phyloP scores from a whole-genome alignment of 2,888 invertebrate species.

The Drosophila kambysellisi region DNA sequence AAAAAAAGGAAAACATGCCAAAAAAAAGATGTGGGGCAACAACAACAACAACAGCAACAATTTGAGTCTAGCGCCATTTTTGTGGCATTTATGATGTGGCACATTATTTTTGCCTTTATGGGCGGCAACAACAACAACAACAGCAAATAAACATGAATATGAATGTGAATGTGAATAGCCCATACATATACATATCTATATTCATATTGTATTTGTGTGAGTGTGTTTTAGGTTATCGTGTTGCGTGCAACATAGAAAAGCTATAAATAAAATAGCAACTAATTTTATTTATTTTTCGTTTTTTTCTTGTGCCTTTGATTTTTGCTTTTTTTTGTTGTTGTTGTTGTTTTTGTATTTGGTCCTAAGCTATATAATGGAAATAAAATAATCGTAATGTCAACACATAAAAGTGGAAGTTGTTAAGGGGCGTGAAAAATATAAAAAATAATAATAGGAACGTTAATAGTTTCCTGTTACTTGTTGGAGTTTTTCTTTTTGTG shows the following conservation, averaged over 20 bases:
- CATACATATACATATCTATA: conserved; percentile 8
- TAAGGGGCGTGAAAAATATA: conserved; percentile 11
- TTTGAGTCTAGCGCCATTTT: conserved; percentile 66
- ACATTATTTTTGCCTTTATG: conserved; percentile 75
- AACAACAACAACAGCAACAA: conserved; percentile 34
- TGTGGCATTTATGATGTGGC: conserved; percentile 79
- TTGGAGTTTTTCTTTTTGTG: neutral
- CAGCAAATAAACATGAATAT: conserved; percentile 44
- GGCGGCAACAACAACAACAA: conserved; percentile 19
- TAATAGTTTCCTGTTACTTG: neutral
- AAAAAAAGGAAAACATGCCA: conserved; percentile 13
- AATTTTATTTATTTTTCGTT: conserved; percentile 78
- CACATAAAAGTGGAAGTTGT: conserved; percentile 43
- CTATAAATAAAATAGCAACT: conserved; percentile 81
- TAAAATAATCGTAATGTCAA: conserved; percentile 70
- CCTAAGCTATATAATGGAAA: conserved; percentile 44
- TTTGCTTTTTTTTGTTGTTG: neutral
- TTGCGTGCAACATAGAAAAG: conserved; percentile 46
- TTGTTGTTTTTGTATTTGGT: neutral
- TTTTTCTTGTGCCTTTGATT: conserved; percentile 14
- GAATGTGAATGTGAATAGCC: conserved; percentile 29
- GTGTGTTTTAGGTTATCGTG: conserved; percentile 26
- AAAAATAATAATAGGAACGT: conserved; percentile 10
- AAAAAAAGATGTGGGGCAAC: conserved; percentile 26
- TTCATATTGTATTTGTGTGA: conserved; percentile 6